These are phyloP conservation scores for Drosophila quinaria DNA, from an alignment of 2,888 invertebrate genomes.

Conservation along the genomic window DNA sequence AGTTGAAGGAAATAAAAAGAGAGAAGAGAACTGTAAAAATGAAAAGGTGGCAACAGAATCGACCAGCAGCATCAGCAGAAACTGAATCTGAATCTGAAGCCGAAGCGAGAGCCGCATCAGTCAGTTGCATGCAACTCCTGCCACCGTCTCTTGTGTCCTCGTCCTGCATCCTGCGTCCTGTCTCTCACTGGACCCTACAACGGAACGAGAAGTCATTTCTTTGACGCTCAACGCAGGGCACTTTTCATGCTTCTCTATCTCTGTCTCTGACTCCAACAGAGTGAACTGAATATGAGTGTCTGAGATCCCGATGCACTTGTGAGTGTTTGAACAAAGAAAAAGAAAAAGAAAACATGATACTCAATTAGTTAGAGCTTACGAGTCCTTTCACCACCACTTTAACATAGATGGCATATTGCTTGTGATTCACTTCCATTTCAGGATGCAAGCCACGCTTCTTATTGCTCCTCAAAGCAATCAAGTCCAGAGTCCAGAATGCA, in stretches of 20 bases:
- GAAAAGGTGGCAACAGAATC: conserved; percentile 6
- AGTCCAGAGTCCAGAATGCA: background rate
- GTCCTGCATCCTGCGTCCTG: background rate
- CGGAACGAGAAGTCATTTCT: conserved; percentile 80
- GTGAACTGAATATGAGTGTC: conserved; percentile 15
- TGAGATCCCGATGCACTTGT: conserved; percentile 10
- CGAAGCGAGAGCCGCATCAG: conserved; percentile 20
- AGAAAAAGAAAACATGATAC: conserved; percentile 26
- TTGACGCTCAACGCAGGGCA: conserved; percentile 70
- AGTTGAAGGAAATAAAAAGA: conserved; percentile 13
- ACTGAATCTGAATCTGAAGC: conserved; percentile 1
- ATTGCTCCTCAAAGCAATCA: background rate
- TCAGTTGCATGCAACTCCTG: conserved; percentile 16
- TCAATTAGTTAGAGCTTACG: conserved; percentile 21
- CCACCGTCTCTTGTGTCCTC: background rate
- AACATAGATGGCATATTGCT: conserved; percentile 14
- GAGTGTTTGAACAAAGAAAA: background rate
- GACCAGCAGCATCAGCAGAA: conserved; percentile 17
- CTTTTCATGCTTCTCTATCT: conserved; percentile 49
- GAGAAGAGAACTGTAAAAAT: conserved; percentile 9
- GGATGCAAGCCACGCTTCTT: conserved; percentile 4
- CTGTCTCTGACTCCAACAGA: background rate
- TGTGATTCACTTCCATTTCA: conserved; percentile 16
- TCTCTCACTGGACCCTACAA: background rate
- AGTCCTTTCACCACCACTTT: conserved; percentile 7